A percentile compares a stretch with the other conserved stretches of the same genome.
Conservation (phyloP, 1,140 invertebrate species). For the Sitobion miscanthi region DNA sequence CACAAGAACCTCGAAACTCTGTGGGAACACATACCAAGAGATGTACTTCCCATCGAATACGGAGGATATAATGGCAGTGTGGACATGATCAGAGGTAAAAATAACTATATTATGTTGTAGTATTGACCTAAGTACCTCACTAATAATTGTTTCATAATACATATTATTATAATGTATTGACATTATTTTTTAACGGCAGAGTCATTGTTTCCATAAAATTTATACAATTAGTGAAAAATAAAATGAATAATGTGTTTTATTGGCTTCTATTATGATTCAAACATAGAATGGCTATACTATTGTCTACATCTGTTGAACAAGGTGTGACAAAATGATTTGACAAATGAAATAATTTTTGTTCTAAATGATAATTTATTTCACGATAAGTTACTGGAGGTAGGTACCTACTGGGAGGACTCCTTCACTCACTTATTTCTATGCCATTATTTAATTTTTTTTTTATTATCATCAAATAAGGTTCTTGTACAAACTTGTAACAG, state of each 20-base stretch:
- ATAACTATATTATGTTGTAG: background rate
- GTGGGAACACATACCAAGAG: constrained; percentile 58
- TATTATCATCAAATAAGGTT: no score
- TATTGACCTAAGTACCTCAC: background rate
- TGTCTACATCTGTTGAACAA: no score
- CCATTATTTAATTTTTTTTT: no score
- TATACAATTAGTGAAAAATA: background rate
- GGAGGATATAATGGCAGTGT: constrained; percentile 59
- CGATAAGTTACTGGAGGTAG: no score
- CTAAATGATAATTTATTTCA: no score
- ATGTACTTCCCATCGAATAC: constrained; percentile 59
- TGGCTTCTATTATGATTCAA: background rate
- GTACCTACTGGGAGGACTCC: no score
- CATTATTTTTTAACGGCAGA: background rate
- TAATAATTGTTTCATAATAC: background rate
- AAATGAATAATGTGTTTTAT: background rate
- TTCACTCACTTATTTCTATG: no score
- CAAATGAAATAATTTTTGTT: no score
- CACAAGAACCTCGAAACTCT: constrained; percentile 59
- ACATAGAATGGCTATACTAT: no score
- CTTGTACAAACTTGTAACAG: no score
- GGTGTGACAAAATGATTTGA: no score
- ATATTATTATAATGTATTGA: background rate
- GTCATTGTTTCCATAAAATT: background rate
- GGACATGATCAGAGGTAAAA: constrained; percentile 59